Conservation (phyloP, 1,140 invertebrate genomes). For the Adoxophyes honmai region DNA sequence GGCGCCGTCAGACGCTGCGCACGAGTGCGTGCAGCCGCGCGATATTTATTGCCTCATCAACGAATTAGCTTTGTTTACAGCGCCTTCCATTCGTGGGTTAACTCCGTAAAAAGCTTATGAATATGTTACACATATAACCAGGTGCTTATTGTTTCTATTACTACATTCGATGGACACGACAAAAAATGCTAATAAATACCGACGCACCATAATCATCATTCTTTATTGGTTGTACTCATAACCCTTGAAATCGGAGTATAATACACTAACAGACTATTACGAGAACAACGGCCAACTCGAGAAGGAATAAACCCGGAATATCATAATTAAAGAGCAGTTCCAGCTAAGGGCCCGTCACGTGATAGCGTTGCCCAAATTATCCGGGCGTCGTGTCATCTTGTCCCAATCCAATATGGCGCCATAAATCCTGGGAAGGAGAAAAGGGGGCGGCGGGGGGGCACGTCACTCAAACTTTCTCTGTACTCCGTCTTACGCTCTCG, state of each 20-base stretch:
- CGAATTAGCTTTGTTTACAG: conserved; percentile 67
- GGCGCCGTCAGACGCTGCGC: conserved; percentile 53
- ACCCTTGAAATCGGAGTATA: not conserved
- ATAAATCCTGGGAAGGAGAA: conserved; percentile 67
- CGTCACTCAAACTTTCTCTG: conserved; percentile 77
- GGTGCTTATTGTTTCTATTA: conserved; percentile 29
- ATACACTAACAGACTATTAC: conserved; percentile 13
- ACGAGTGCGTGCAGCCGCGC: conserved; percentile 59
- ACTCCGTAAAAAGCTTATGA: conserved; percentile 55
- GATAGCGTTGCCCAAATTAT: conserved; percentile 76
- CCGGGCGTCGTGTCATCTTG: conserved; percentile 76
- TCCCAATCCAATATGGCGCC: conserved; percentile 77
- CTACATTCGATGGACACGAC: conserved; percentile 19
- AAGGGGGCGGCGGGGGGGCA: conserved; percentile 57
- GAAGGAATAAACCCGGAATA: conserved; percentile 51
- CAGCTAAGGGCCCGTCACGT: conserved; percentile 66
- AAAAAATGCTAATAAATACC: conserved; percentile 7
- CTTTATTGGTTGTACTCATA: not conserved
- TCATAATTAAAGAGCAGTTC: conserved; percentile 75
- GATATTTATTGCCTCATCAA: conserved; percentile 63
- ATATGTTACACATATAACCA: conserved; percentile 41
- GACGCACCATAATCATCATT: conserved; percentile 13
- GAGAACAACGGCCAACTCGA: conserved; percentile 21
- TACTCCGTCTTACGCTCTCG: conserved; percentile 69
- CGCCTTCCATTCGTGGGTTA: conserved; percentile 58